phyloP scores from a whole-genome alignment of 2,113 vertebrate species.

The Machaerirhynchus nigripectus region DNA sequence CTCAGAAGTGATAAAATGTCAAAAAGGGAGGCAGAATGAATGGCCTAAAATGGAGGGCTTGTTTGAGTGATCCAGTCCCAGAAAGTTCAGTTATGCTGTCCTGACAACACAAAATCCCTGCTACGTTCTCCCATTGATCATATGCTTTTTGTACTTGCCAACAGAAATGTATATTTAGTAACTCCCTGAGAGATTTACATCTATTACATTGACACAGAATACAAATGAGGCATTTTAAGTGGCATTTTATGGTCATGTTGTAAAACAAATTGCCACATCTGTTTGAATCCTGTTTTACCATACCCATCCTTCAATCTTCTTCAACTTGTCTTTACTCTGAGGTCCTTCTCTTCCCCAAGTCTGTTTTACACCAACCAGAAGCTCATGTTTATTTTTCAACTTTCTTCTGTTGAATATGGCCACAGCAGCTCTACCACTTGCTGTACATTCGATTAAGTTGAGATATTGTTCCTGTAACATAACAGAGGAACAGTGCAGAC shows the following conservation, averaged over 20 bases:
- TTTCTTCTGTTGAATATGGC: constrained; percentile 70
- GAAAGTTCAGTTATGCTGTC: background rate
- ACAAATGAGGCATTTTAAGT: constrained; percentile 37
- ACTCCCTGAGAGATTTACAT: constrained; percentile 48
- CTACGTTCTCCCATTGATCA: background rate
- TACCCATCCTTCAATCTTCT: background rate
- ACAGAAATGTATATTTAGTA: constrained; percentile 28
- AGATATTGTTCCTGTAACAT: constrained; percentile 80
- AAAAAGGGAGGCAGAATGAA: background rate
- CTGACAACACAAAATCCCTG: background rate
- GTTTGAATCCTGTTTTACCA: background rate
- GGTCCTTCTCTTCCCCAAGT: background rate
- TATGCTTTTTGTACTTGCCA: constrained; percentile 5
- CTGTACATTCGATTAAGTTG: constrained; percentile 73
- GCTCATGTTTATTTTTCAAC: constrained; percentile 48
- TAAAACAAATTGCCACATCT: constrained; percentile 23
- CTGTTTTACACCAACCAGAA: background rate
- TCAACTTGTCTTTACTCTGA: background rate
- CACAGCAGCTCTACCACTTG: constrained; percentile 74
- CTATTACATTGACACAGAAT: constrained; percentile 37
- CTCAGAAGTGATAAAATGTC: background rate
- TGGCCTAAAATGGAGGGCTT: background rate
- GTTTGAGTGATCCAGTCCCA: background rate
- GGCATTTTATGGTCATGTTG: constrained; percentile 19
- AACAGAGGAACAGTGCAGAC: constrained; percentile 73